phyloP scores from a whole-genome alignment of 2,888 invertebrate species.

The Cyclophora albipunctata region DNA sequence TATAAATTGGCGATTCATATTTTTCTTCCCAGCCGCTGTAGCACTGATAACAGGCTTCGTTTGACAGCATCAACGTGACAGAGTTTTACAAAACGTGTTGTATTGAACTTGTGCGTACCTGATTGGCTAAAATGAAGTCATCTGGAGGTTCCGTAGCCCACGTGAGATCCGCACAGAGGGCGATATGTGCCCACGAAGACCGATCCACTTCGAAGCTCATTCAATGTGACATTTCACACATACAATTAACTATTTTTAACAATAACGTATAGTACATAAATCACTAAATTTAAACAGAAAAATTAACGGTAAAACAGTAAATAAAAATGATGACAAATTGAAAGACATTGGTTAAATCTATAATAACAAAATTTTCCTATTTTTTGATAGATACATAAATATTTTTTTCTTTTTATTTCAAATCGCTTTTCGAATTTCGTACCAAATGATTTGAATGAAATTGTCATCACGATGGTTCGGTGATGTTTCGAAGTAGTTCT shows the following conservation, averaged over 20 bases:
- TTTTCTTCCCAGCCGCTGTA: no score
- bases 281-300: constrained; percentile 64
- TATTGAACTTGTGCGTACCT: constrained; percentile 37
- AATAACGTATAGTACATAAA: constrained; percentile 61
- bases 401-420: constrained; percentile 62
- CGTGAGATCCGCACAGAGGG: constrained; percentile 72
- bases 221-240: constrained; percentile 70
- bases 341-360: constrained; percentile 72
- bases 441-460: constrained; percentile 39
- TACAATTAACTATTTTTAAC: constrained; percentile 63
- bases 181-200: constrained; percentile 70
- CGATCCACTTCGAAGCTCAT: constrained; percentile 73
- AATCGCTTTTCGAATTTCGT: constrained; percentile 68
- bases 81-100: neutral
- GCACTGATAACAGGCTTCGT: neutral
- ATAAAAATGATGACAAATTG: constrained; percentile 71
- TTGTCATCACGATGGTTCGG: constrained; percentile 64
- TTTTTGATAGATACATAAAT: constrained; percentile 66
- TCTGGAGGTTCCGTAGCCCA: constrained; percentile 67
- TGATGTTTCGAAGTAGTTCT: constrained; percentile 23
- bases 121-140: constrained; percentile 68
- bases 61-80: neutral
- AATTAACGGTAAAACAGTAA: constrained; percentile 66
- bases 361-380: constrained; percentile 69
- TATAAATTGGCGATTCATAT: no score